Percentiles rank a stretch among this genome's conserved stretches.
phyloP scores from a whole-genome alignment of 2,888 invertebrate species.

The Dasysyrphus tricinctus region DNA sequence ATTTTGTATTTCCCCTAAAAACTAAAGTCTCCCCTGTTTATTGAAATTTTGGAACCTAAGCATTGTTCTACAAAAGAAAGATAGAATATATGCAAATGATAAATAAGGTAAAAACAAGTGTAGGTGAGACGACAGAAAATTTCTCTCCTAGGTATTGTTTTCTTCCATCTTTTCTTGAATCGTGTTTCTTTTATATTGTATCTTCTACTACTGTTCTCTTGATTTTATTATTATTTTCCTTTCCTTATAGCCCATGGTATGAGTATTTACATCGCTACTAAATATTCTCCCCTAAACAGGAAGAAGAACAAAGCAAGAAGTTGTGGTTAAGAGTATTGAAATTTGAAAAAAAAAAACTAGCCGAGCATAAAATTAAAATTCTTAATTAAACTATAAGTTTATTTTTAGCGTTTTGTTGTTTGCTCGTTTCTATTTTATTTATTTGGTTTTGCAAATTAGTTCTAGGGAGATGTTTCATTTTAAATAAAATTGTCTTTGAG shows the following conservation, averaged over 20 bases:
- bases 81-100: not conserved
- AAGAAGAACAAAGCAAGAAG: not conserved
- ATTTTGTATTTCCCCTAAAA: conserved; percentile 17
- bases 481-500: not conserved
- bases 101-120: not conserved
- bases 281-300: not conserved
- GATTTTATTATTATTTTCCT: not conserved
- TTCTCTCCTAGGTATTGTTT: conserved; percentile 32
- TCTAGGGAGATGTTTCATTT: not conserved
- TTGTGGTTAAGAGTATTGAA: conserved; percentile 26
- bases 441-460: conserved; percentile 24
- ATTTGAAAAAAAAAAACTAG: conserved; percentile 40
- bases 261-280: not conserved
- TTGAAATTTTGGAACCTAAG: not conserved
- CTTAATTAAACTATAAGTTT: conserved; percentile 75
- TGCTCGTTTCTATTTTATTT: conserved; percentile 29
- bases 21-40: conserved; percentile 13
- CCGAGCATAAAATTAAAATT: conserved; percentile 76
- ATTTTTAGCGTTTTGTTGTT: conserved; percentile 12
- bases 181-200: not conserved
- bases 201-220: not conserved
- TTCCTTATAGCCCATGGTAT: not conserved
- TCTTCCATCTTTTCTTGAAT: conserved; percentile 10
- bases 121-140: conserved; percentile 25
- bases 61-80: not conserved